Conservation (phyloP, 1,140 invertebrate species). For the Cepaea nemoralis region DNA sequence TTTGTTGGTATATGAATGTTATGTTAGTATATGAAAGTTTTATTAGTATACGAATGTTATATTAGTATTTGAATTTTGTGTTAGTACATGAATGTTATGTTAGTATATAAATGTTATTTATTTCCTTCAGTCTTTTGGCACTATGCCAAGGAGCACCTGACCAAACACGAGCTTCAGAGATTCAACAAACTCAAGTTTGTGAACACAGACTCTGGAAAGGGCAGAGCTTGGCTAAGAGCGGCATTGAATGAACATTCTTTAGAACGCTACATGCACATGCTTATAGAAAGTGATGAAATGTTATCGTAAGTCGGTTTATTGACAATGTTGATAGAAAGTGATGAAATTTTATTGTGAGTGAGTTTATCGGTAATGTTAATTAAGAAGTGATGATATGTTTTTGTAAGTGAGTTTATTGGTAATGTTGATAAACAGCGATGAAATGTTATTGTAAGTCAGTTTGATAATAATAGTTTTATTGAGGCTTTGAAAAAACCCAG, state of each 20-base stretch:
- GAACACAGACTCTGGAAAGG: conserved; percentile 84
- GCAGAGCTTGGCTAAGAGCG: conserved; percentile 86
- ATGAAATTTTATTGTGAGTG: conserved; percentile 49
- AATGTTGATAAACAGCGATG: no score
- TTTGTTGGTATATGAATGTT: no score
- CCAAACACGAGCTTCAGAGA: conserved; percentile 88
- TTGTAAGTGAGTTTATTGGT: no score
- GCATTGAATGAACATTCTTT: conserved; percentile 89
- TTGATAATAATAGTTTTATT: no score
- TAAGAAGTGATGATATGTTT: no score
- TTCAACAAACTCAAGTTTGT: conserved; percentile 85
- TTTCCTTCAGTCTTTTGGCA: conserved; percentile 70
- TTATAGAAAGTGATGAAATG: conserved; percentile 78
- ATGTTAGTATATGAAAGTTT: no score
- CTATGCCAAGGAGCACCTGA: conserved; percentile 77
- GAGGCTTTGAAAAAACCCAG: no score
- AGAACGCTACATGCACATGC: conserved; percentile 84
- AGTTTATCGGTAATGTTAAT: background rate
- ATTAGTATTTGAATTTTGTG: no score
- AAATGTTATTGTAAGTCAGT: conserved; percentile 53
- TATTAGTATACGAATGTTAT: no score
- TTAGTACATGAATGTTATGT: no score
- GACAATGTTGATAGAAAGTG: no score
- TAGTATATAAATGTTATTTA: background rate
- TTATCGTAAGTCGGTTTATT: conserved; percentile 68